Conservation (phyloP, 2,888 invertebrate genomes). For the Adelphocoris suturalis region DNA sequence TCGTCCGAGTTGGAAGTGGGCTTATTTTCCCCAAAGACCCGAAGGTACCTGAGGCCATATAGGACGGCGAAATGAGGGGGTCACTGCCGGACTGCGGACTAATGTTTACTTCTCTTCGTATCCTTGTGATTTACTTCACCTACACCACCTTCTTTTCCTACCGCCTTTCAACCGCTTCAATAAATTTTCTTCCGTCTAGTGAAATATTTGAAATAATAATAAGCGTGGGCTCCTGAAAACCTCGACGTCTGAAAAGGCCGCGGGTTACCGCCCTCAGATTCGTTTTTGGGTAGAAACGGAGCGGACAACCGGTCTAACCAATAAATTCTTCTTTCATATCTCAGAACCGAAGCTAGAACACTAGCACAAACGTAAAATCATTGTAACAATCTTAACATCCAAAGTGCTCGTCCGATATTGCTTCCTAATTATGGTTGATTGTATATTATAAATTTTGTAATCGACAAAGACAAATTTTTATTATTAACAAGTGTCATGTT, state of each 20-base stretch:
- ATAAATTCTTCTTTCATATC: no score
- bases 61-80: slow-evolving; percentile 21
- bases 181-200: slow-evolving; percentile 38
- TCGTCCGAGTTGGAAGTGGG: neutral
- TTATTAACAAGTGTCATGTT: no score
- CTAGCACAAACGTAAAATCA: no score
- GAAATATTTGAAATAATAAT: slow-evolving; percentile 50
- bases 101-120: slow-evolving; percentile 18
- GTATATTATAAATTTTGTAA: no score
- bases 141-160: slow-evolving; percentile 36
- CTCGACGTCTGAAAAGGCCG: slow-evolving; percentile 11
- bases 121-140: slow-evolving; percentile 33
- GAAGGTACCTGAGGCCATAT: slow-evolving; percentile 29
- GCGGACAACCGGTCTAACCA: neutral
- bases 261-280: neutral
- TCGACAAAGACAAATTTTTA: no score
- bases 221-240: slow-evolving; percentile 42
- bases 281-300: neutral
- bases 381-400: no score
- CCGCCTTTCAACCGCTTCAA: slow-evolving; percentile 43
- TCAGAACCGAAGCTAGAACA: no score
- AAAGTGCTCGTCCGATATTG: no score
- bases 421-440: no score
- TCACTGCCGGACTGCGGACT: slow-evolving; percentile 20
- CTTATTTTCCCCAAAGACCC: neutral